Percentiles rank a stretch among this genome's conserved stretches.
phyloP scores from a whole-genome alignment of 2,113 vertebrate species.

The Cardinalis cardinalis region DNA sequence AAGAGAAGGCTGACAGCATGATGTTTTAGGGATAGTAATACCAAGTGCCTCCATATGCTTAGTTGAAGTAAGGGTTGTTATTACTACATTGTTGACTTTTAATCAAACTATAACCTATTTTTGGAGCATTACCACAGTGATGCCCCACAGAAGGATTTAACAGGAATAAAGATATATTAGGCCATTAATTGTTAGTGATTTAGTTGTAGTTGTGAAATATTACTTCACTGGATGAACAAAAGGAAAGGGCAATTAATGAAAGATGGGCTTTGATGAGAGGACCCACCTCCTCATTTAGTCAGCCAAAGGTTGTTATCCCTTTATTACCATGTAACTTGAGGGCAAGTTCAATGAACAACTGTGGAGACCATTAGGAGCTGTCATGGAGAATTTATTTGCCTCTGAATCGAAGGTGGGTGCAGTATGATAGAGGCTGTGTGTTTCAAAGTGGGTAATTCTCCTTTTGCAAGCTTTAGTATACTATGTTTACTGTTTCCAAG shows the following conservation, averaged over 20 bases:
- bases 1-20: neutral
- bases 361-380: slow-evolving; percentile 54
- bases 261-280: slow-evolving; percentile 3
- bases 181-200: neutral
- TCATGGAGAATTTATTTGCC: slow-evolving; percentile 67
- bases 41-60: neutral
- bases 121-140: neutral
- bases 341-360: slow-evolving; percentile 66
- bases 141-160: slow-evolving; percentile 2
- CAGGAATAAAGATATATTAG: neutral
- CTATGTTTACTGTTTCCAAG: slow-evolving; percentile 56
- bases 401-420: slow-evolving; percentile 54
- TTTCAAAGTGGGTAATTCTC: slow-evolving; percentile 50
- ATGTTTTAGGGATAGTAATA: neutral
- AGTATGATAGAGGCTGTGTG: neutral
- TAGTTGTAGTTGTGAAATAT: neutral
- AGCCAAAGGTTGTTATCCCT: slow-evolving; percentile 57
- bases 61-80: neutral
- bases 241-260: neutral
- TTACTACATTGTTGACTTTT: neutral
- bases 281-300: slow-evolving; percentile 51
- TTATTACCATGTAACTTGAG: slow-evolving; percentile 70
- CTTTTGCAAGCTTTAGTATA: slow-evolving; percentile 56
- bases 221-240: neutral
- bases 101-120: neutral